Evolutionary conservation across 2,888 invertebrate species (phyloP), one percentile per base, ranked within the genome.

Genomic region (Scaptomyza polygonia): DNA sequence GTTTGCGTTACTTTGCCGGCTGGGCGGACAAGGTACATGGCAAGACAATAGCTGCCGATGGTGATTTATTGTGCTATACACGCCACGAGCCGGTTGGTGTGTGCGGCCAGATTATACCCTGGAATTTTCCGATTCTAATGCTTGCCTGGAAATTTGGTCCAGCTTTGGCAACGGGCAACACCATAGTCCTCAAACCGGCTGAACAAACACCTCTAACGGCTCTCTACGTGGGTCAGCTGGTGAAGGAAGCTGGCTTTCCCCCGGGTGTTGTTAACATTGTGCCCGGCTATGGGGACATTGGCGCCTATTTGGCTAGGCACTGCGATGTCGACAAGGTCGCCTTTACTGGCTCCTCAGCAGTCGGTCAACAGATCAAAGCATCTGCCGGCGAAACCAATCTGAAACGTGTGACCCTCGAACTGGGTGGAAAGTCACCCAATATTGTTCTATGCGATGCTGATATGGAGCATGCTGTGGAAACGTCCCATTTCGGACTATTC

Each of bases 61-160:
- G 98, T 1, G 93, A 95, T 45, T 95, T 94, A 91, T 94, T 97
- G 86, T 94, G 95, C 0, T 97, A 97, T 91, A 97, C 97, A 0
- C 93, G 96, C 1, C 96, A 96, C 74, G 97, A 98, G 90, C 97
- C 98, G 0, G 96, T 98, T 12, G 98, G 98, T 9, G 97, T 98
- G 2, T 97, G 97, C 91, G 98, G 96, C 7, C 97, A 97, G 92
- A 97, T 98, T 67, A 97, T 97, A 72, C 97, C 98, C 0, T 98
- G 98, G 97, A 98, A 98, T 92, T 98, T 97, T 91, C 98, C 97
- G 0, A 89, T 97, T 66, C 91, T 99, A 83, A 98, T 99, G 98
- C 95, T 96, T 89, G 95, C 97, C 5, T 99, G 98, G 99, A 99
- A 99, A 92, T 93, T 99, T 32, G 97, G 94, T 1, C 96, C 96